Conservation (phyloP, 2,888 invertebrate genomes). For the Brachynemurus nebulosus region DNA sequence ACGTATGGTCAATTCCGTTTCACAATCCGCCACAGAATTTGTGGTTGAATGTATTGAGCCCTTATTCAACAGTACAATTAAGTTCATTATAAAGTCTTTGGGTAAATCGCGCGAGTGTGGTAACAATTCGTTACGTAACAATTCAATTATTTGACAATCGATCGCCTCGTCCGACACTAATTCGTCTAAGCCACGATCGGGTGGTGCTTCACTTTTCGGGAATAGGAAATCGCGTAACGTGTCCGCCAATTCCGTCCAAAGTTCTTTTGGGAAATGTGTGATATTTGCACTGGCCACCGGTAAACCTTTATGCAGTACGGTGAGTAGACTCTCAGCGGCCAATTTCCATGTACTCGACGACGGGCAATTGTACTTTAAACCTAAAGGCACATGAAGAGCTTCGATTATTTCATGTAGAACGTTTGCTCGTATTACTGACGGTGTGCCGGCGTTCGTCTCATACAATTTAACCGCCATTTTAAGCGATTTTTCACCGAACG, state of each 20-base stretch:
- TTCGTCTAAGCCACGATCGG: constrained; percentile 43
- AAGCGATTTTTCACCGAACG: constrained; percentile 71
- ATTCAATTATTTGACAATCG: constrained; percentile 68
- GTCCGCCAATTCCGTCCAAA: constrained; percentile 78
- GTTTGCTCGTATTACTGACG: constrained; percentile 54
- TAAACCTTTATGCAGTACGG: constrained; percentile 69
- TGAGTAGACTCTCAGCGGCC: constrained; percentile 59
- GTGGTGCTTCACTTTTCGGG: constrained; percentile 47
- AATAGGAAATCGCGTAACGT: constrained; percentile 88
- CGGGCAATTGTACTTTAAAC: constrained; percentile 68
- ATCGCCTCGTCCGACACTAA: constrained; percentile 58
- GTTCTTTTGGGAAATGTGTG: constrained; percentile 49
- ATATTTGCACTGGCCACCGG: constrained; percentile 73
- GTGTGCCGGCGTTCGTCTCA: constrained; percentile 54
- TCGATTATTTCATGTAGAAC: constrained; percentile 51
- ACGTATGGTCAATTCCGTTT: constrained; percentile 65
- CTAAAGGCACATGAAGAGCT: constrained; percentile 57
- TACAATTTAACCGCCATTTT: constrained; percentile 62
- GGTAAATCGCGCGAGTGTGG: constrained; percentile 68
- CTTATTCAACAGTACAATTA: constrained; percentile 71
- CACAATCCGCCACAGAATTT: constrained; percentile 49
- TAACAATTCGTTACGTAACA: constrained; percentile 66
- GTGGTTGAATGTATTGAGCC: constrained; percentile 73
- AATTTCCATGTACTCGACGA: constrained; percentile 72
- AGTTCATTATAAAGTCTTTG: constrained; percentile 65